Evolutionary conservation across 1,140 invertebrate genomes (phyloP), one percentile per base, ranked within the genome.

Genomic region (Bombus breviceps): DNA sequence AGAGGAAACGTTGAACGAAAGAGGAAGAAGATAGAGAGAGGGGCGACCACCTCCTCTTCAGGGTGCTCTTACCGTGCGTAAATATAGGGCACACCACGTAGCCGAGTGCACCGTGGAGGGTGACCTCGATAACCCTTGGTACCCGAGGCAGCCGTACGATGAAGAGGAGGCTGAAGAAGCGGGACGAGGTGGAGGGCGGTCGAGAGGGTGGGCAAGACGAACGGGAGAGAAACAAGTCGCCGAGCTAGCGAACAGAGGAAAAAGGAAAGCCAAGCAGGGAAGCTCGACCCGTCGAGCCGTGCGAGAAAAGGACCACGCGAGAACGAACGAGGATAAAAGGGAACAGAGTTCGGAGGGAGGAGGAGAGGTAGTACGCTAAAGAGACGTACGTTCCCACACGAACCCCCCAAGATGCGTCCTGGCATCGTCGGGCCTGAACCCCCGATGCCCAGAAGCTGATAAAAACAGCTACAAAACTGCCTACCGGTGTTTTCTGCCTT

Each of bases 401-500:
- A 95, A 93, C 94, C 94, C 92, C 94, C 94, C 94, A 95, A 95
- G 94, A 95, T 95, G 94, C 94, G 94, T 94, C 93, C 91, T 86
- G 92, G 91, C 92, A 90, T 91, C 89, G 87, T 92, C 89, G 89
- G 71, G 90, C 81, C 91, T 92, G 91, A 93, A 92, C 92, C 93
- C 91, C 91, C 91, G 92, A 95, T 95, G 93, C 94, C 94, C 93
- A 95, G 94, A 94, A 95, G 94, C 94, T 94, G 94, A 95, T 95
- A 95, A 95, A 95, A 95, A 95, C 93, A 94, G 93, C 94, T 95
- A 94, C 94, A 95, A 95, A 95, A 95, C 94, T 95, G 94, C 94
- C 94, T 95, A 95, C 94, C 94, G 94, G 94, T 95, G 93, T 95
- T 95, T 95, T 95, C 93, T 94, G 92, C 93, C 92, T 94, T 93